Base-by-base conservation (phyloP, 2,113 vertebrate genomes). In the Labeo catla region DNA sequence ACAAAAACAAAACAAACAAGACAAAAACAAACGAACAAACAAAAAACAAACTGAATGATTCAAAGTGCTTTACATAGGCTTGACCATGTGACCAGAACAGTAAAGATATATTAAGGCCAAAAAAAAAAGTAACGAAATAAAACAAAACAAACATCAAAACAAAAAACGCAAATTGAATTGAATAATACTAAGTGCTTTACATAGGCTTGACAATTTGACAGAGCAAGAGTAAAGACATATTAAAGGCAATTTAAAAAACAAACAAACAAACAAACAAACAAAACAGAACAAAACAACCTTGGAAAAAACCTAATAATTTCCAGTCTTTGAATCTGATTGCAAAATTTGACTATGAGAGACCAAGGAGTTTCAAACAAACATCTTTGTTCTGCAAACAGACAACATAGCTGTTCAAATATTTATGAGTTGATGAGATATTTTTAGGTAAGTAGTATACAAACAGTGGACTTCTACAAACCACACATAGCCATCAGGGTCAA, bases 391-490 rank as follows among this genome's bases (percentile, higher is more conserved):
- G 12, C 8, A 81, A 21, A 23, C 21, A 61, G 34, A 36, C 12
- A 21, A 80, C 23, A 79, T 1, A 23, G 57, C 43, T 23, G 39
- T 6, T 65, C 78, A 65, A 13, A 49, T 81, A n/a, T 45, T 80
- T 59, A 45, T 80, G 16, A 59, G 52, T 10, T 39, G 50, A 54
- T 36, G 34, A 59, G 52, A 63, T 63, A 63, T 47, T 63, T 63
- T 74, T 28, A 74, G 72, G 45, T 39, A 12, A 19, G 34, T 57
- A 78, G 4, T 19, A 80, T 80, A 21, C 78, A 81, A 81, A 79
- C 63, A 65, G 4, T 36, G 43, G 12, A 49, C 59, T 47, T 65
- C 45, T 34, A 81, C n/a, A 65, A 81, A 81, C 23, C 59, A 49
- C 59, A 81, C 59, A 49, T 21, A 66, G 28, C 43, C n/a, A 65